Percentiles rank a stretch among this genome's conserved stretches.
These are phyloP conservation scores for Drosophila monieri DNA, from an alignment of 2,888 invertebrate genomes.

Conservation along the genomic window DNA sequence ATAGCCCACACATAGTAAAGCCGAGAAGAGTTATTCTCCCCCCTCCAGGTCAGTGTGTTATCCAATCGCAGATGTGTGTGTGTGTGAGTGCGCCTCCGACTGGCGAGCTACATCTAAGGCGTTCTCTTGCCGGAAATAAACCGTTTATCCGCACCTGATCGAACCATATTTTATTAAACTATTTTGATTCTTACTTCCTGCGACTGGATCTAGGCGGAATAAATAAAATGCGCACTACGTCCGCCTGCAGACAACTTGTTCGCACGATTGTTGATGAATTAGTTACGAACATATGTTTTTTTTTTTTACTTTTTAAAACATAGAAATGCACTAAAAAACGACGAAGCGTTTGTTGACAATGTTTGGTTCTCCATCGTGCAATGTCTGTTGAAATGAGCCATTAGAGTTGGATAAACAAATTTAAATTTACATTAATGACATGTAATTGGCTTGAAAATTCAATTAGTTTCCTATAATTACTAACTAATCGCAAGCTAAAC, in stretches of 20 bases:
- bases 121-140: background rate
- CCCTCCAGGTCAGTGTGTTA: constrained; percentile 16
- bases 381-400: background rate
- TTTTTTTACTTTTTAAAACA: constrained; percentile 19
- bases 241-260: constrained; percentile 70
- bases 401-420: background rate
- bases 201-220: constrained; percentile 32
- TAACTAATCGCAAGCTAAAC: background rate
- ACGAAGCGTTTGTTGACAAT: constrained; percentile 8
- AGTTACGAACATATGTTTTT: constrained; percentile 46
- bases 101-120: no score
- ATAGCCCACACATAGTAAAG: background rate
- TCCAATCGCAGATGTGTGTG: constrained; percentile 35
- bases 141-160: background rate
- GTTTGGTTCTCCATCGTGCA: background rate
- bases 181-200: constrained; percentile 58
- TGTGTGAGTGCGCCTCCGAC: constrained; percentile 10
- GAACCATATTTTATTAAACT: constrained; percentile 28
- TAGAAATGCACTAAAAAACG: constrained; percentile 35
- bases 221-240: constrained; percentile 55
- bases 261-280: constrained; percentile 62
- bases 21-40: background rate
- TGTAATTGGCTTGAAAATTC: background rate
- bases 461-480: constrained; percentile 3
- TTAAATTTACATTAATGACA: background rate